These are phyloP conservation scores for Mobula birostris DNA, from an alignment of 2,113 vertebrate genomes.

Conservation along the genomic window DNA sequence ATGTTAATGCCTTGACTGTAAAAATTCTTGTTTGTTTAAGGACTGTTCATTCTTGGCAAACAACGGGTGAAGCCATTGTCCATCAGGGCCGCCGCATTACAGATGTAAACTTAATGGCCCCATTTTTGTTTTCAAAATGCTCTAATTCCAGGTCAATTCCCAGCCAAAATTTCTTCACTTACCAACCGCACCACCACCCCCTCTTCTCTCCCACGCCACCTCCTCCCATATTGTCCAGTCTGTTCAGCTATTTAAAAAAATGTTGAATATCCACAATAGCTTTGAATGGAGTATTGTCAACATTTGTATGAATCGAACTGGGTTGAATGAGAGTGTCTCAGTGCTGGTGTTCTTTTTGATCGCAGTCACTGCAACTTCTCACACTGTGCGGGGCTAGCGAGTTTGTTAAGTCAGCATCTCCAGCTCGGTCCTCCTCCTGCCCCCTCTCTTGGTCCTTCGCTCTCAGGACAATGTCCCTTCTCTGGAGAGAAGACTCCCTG, in stretches of 20 bases:
- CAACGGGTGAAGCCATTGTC: neutral
- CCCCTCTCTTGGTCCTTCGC: neutral
- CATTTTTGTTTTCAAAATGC: constrained; percentile 55
- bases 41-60: neutral
- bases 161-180: constrained; percentile 81
- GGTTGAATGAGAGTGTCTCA: constrained; percentile 82
- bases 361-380: neutral
- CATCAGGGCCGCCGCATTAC: neutral
- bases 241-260: constrained; percentile 97
- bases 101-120: neutral
- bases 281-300: constrained; percentile 93
- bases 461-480: neutral
- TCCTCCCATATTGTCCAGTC: constrained; percentile 90
- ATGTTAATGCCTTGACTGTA: neutral
- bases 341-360: neutral
- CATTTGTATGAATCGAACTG: constrained; percentile 99
- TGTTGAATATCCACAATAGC: constrained; percentile 99
- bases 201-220: too few species aligned
- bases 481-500: too few species aligned
- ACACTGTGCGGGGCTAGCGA: neutral
- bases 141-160: constrained; percentile 81
- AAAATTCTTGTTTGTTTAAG: neutral
- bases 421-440: neutral
- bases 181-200: too few species aligned
- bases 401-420: neutral